Evolutionary conservation across 1,140 invertebrate species (phyloP).

Genomic region (Sipha flava): DNA sequence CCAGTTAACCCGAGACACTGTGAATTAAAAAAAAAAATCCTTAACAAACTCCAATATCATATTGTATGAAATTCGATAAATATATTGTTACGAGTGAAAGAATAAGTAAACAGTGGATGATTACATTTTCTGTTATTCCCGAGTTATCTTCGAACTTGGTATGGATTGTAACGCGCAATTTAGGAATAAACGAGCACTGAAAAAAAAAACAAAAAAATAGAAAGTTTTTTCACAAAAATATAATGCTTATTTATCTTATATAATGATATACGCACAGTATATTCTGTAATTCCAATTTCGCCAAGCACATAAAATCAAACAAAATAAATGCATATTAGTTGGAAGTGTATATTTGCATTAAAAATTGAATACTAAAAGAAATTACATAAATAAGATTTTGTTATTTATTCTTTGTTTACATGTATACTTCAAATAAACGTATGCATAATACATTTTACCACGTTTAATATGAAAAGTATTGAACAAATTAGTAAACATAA

Average conservation of each 20-base stretch:
- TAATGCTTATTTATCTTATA: neutral
- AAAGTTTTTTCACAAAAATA: neutral
- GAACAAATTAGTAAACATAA: too few relatives aligned
- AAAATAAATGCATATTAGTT: neutral
- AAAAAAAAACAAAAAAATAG: constrained; percentile 42
- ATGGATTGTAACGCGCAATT: constrained; percentile 77
- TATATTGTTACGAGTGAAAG: too few relatives aligned
- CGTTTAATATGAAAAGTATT: neutral
- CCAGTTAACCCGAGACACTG: constrained; percentile 67
- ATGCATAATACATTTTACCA: too few relatives aligned
- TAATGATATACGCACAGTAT: constrained; percentile 42
- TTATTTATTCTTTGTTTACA: neutral
- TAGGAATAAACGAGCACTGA: constrained; percentile 86
- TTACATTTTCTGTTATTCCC: constrained; percentile 81
- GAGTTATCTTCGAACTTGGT: constrained; percentile 85
- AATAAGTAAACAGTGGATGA: constrained; percentile 38
- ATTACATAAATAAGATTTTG: too few relatives aligned
- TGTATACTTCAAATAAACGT: too few relatives aligned
- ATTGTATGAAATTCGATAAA: too few relatives aligned
- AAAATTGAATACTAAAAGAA: too few relatives aligned
- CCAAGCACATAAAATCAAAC: constrained; percentile 39
- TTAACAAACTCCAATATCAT: too few relatives aligned
- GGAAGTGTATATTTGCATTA: too few relatives aligned
- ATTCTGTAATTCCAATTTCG: constrained; percentile 46
- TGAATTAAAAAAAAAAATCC: neutral